These are phyloP conservation scores for Laothoe populi DNA, from an alignment of 2,888 invertebrate genomes.

Conservation along the genomic window DNA sequence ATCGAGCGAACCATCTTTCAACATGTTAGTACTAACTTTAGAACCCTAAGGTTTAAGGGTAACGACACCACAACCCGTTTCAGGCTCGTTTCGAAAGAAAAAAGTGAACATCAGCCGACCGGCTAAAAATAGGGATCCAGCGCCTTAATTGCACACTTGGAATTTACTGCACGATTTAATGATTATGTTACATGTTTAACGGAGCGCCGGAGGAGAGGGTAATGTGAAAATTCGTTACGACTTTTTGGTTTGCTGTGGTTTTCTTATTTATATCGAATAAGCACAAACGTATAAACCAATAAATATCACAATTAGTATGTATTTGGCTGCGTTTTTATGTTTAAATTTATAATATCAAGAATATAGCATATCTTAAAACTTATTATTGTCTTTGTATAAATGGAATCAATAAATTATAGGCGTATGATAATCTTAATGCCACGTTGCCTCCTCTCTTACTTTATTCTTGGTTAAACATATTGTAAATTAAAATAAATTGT, in stretches of 20 bases:
- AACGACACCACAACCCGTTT: constrained; percentile 58
- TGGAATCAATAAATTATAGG: too few species aligned
- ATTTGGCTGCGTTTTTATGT: too few species aligned
- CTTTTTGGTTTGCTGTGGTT: background rate
- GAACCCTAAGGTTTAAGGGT: constrained; percentile 54
- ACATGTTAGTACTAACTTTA: constrained; percentile 34
- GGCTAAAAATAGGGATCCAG: constrained; percentile 76
- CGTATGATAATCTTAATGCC: too few species aligned
- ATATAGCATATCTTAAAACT: too few species aligned
- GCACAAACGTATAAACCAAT: too few species aligned
- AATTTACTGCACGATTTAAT: constrained; percentile 76
- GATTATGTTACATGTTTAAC: constrained; percentile 47
- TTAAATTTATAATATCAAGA: too few species aligned
- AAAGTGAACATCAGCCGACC: constrained; percentile 55
- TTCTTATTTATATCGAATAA: background rate
- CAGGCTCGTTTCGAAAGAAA: constrained; percentile 54
- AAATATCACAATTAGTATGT: too few species aligned
- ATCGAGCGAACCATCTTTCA: constrained; percentile 50
- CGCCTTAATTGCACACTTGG: constrained; percentile 75
- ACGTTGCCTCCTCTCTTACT: too few species aligned
- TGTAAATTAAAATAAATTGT: too few species aligned
- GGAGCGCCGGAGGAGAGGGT: background rate
- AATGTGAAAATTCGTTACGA: constrained; percentile 20
- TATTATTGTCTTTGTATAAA: too few species aligned
- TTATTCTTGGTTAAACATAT: too few species aligned